These are phyloP conservation scores for Gorsachius goisagi DNA, from an alignment of 2,113 vertebrate species.

Conservation along the genomic window DNA sequence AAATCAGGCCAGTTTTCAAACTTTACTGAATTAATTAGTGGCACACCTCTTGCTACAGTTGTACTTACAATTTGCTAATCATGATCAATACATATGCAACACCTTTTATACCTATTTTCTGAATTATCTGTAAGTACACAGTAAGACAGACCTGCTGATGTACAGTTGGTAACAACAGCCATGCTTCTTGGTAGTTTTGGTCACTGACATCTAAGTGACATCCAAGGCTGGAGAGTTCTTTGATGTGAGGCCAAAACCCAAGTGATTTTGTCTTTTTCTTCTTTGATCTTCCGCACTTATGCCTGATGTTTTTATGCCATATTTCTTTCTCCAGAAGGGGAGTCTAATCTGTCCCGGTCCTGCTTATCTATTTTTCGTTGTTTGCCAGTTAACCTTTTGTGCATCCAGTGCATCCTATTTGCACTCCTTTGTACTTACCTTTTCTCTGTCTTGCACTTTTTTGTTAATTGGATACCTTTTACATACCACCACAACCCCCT, in stretches of 20 bases:
- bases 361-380: background rate
- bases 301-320: background rate
- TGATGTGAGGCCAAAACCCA: background rate
- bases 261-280: background rate
- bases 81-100: background rate
- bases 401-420: background rate
- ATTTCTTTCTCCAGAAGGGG: background rate
- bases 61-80: background rate
- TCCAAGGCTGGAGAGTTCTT: background rate
- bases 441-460: background rate
- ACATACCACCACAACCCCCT: background rate
- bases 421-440: background rate
- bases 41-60: background rate
- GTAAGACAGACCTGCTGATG: background rate
- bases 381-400: background rate
- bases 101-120: background rate
- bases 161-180: background rate
- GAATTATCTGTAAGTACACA: background rate
- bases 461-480: background rate
- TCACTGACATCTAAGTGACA: rapidly evolving
- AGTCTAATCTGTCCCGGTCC: background rate
- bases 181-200: background rate
- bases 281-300: background rate
- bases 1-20: background rate
- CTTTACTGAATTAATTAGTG: background rate